Evolutionary conservation across 1,140 invertebrate species (phyloP).

Genomic region (Platyscapa corneri): DNA sequence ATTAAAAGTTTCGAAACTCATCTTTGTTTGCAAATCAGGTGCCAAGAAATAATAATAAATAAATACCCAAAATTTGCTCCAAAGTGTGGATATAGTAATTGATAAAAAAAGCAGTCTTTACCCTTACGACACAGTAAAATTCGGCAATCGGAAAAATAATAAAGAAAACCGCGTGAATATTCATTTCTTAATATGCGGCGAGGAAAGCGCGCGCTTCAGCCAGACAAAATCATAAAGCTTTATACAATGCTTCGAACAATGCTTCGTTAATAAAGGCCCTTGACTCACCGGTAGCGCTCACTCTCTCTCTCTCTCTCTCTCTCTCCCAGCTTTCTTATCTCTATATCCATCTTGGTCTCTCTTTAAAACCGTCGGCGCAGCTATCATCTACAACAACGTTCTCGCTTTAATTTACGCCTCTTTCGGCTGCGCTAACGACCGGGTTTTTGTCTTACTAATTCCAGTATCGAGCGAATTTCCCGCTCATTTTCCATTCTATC

Average conservation of each 20-base stretch:
- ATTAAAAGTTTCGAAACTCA: too few relatives aligned
- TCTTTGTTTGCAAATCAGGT: too few relatives aligned
- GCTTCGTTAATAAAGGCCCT: constrained; percentile 40
- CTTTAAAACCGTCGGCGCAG: background rate
- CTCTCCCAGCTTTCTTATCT: constrained; percentile 7
- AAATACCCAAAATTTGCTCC: too few relatives aligned
- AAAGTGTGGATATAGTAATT: background rate
- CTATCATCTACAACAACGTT: background rate
- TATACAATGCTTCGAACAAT: constrained; percentile 31
- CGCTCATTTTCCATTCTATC: background rate
- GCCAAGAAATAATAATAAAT: too few relatives aligned
- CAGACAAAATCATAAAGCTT: constrained; percentile 36
- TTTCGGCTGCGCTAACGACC: background rate
- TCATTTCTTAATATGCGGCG: constrained; percentile 4
- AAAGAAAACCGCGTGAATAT: constrained; percentile 25
- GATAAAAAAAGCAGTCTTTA: background rate
- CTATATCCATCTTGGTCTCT: constrained; percentile 12
- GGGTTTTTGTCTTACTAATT: constrained; percentile 24
- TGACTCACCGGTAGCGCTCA: background rate
- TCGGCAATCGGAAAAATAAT: background rate
- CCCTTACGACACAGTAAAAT: background rate
- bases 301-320: background rate
- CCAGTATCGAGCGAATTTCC: background rate
- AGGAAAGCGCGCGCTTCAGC: background rate
- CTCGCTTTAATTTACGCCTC: constrained; percentile 25